These are phyloP conservation scores for Trypoxylon attenuatum DNA, from an alignment of 2,888 invertebrate genomes.

Conservation along the genomic window DNA sequence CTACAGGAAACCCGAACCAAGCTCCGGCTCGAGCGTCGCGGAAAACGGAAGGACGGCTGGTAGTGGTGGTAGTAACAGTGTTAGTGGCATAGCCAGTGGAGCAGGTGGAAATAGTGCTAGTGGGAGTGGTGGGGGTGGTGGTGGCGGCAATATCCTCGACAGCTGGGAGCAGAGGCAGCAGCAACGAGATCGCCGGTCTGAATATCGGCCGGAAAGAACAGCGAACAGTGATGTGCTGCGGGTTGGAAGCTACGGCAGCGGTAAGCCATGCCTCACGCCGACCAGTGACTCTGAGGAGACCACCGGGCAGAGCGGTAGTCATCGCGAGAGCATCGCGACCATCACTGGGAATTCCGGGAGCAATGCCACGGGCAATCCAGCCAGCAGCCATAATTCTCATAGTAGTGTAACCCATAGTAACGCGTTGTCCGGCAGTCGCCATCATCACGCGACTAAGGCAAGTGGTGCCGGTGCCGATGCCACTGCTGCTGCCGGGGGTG, in stretches of 20 bases:
- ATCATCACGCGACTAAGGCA: conserved; percentile 31
- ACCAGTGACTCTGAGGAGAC: conserved; percentile 58
- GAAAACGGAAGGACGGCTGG: conserved; percentile 63
- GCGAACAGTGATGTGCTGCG: conserved; percentile 63
- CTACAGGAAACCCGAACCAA: conserved; percentile 80
- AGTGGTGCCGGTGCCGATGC: conserved; percentile 6
- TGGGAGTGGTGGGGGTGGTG: conserved; percentile 33
- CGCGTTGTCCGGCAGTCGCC: conserved; percentile 39
- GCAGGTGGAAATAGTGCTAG: conserved; percentile 16
- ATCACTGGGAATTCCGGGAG: conserved; percentile 9
- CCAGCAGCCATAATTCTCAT: conserved; percentile 58
- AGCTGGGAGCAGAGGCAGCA: conserved; percentile 57
- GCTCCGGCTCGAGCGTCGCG: conserved; percentile 16
- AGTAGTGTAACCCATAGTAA: conserved; percentile 56
- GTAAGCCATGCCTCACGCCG: conserved; percentile 60
- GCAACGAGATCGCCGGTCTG: conserved; percentile 56
- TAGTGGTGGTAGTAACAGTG: conserved; percentile 35
- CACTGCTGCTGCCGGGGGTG: conserved; percentile 12
- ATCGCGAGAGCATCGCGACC: conserved; percentile 23
- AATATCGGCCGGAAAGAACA: conserved; percentile 67
- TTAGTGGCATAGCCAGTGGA: conserved; percentile 33
- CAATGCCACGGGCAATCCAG: conserved; percentile 30
- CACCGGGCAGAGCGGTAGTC: conserved; percentile 16
- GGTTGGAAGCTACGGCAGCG: conserved; percentile 45
- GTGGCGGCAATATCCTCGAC: conserved; percentile 33